These are phyloP conservation scores for Thymallus thymallus DNA, from an alignment of 2,113 vertebrate species.

Conservation along the genomic window DNA sequence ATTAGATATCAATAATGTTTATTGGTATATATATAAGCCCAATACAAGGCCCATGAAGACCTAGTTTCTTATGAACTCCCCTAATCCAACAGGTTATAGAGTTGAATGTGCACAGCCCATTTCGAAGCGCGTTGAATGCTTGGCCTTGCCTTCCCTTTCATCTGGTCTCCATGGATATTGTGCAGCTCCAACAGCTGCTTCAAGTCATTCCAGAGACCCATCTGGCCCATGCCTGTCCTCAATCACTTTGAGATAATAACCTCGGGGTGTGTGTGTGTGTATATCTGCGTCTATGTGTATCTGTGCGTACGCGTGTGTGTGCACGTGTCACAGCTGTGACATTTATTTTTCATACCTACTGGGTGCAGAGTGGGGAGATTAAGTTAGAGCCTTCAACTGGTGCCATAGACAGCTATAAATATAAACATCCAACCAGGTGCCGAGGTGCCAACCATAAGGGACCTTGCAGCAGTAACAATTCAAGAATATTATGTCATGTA, in stretches of 20 bases:
- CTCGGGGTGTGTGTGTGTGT: neutral
- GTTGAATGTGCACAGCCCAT: neutral
- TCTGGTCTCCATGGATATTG: neutral
- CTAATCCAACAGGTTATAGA: neutral
- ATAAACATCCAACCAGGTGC: no score
- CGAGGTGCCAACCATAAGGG: no score
- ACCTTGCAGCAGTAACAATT: no score
- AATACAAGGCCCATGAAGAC: no score
- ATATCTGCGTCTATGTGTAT: neutral
- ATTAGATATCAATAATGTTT: no score
- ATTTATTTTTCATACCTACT: neutral
- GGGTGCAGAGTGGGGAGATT: neutral
- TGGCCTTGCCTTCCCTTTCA: neutral
- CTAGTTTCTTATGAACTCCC: neutral
- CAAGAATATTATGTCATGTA: no score
- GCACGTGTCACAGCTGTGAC: constrained; percentile 1
- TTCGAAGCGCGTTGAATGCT: neutral
- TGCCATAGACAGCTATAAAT: neutral
- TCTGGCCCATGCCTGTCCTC: neutral
- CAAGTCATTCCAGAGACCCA: neutral
- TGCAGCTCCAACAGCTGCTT: neutral
- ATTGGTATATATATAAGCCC: no score
- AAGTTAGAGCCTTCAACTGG: neutral
- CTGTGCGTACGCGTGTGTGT: neutral
- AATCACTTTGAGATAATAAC: constrained; percentile 13